Evolutionary conservation across 1,140 invertebrate species (phyloP).

Genomic region (Yoshiicerus persimilis): DNA sequence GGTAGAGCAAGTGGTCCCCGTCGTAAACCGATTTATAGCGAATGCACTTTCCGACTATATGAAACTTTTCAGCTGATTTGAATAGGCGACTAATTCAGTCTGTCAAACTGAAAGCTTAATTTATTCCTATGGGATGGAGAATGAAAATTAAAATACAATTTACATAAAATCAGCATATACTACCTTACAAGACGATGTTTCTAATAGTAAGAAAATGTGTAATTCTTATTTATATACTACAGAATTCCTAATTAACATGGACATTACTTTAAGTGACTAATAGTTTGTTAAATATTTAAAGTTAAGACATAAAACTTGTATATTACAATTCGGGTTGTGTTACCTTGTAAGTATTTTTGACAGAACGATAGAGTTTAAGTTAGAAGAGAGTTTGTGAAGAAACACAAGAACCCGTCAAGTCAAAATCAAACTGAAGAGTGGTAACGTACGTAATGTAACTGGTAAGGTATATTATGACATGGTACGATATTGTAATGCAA

Average conservation of each 20-base stretch:
- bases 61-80: slow-evolving; percentile 10
- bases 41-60: background rate
- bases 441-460: background rate
- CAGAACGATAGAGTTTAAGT: background rate
- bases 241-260: background rate
- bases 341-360: background rate
- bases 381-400: background rate
- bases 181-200: background rate
- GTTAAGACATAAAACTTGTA: no score
- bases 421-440: background rate
- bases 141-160: background rate
- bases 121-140: background rate
- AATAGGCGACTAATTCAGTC: background rate
- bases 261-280: no score
- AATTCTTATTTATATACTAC: background rate
- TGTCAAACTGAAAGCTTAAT: background rate
- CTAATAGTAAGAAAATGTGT: background rate
- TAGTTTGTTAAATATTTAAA: no score
- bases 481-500: background rate
- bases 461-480: background rate
- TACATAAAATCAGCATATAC: background rate
- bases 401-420: background rate
- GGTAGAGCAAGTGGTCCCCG: slow-evolving; percentile 38
- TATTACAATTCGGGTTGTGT: no score
- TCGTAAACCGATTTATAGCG: slow-evolving; percentile 5